Base-by-base conservation (phyloP, 2,113 vertebrate genomes). In the Aphyosemion australe region DNA sequence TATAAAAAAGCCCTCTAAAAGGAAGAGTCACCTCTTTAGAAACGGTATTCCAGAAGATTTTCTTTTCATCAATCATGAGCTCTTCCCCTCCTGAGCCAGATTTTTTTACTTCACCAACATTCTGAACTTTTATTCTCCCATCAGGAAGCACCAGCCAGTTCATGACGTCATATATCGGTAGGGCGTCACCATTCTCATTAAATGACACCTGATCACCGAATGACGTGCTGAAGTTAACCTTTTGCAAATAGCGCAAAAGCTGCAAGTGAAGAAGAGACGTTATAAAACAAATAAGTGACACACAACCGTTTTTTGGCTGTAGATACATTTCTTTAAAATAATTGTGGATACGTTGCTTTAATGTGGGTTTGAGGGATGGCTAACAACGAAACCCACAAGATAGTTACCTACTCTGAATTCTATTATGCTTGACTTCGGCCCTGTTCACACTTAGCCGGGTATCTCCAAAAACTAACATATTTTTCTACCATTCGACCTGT, bases 121-220 rank as follows among this genome's bases (percentile, higher is more conserved):
- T 89, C 16, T 79, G 71, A 47, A 88, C 56, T 51, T 71, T 56
- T 1, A 80, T 74, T 21, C 67, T 67, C 8, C 84, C 88, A 60
- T 85, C 84, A 10, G 65, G 67, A n/a, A 82, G 78, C 48, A 26
- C 70, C 47, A 79, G 56, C 91, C 91, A 92, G 74, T 90, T 91
- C 82, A 91, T 78, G 19, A 92, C 61, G 54, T 91, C 91, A 55
- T 92, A 92, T 39, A 91, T 90, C 37, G 88, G 86, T 34, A 90
- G 49, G 15, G 84, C 87, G 71, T 92, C 84, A 3, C 91, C 91
- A n/a, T 91, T 91, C 15, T 88, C 37, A 41, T 92, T 89, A 78
- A 92, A 92, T 2, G 84, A 87, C 21, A 92, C 84, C 49, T 70
- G 71, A 50, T 92, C 91, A 19, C 88, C 90, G 61, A 83, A 90